phyloP scores from a whole-genome alignment of 2,113 vertebrate species.

The Collichthys lucidus region DNA sequence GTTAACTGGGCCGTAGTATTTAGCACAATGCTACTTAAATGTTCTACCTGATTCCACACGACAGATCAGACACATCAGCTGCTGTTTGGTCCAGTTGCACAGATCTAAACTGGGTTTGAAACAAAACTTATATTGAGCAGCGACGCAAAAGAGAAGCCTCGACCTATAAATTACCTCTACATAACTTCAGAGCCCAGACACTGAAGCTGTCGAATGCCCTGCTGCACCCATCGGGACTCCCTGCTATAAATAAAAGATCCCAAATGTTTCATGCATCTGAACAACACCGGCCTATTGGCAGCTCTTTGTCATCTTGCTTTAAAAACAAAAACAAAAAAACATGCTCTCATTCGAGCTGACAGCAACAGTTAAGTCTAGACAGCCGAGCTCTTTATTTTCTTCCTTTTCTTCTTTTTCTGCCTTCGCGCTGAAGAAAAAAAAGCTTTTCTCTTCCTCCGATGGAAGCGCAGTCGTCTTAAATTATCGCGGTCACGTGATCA shows the following conservation, averaged over 20 bases:
- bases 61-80: constrained; percentile 19
- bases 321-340: constrained; percentile 43
- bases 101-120: constrained; percentile 18
- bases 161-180: constrained; percentile 59
- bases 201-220: constrained; percentile 59
- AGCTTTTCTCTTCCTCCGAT: constrained; percentile 22
- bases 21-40: too few relatives aligned
- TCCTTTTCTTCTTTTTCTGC: background rate
- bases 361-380: constrained; percentile 44
- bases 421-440: background rate
- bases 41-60: background rate
- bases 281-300: constrained; percentile 50
- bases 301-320: constrained; percentile 64
- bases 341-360: constrained; percentile 44
- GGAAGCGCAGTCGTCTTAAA: constrained; percentile 26
- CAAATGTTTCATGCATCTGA: constrained; percentile 62
- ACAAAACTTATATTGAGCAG: constrained; percentile 28
- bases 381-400: constrained; percentile 37
- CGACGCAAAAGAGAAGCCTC: constrained; percentile 21
- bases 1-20: background rate
- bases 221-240: constrained; percentile 54
- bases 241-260: constrained; percentile 74
- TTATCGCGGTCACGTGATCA: constrained; percentile 24
- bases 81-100: constrained; percentile 1
- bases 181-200: constrained; percentile 43